A percentile compares a stretch with the other conserved stretches of the same genome.
These are phyloP conservation scores for Leucophenga montana DNA, from an alignment of 2,888 invertebrate genomes.

Conservation along the genomic window DNA sequence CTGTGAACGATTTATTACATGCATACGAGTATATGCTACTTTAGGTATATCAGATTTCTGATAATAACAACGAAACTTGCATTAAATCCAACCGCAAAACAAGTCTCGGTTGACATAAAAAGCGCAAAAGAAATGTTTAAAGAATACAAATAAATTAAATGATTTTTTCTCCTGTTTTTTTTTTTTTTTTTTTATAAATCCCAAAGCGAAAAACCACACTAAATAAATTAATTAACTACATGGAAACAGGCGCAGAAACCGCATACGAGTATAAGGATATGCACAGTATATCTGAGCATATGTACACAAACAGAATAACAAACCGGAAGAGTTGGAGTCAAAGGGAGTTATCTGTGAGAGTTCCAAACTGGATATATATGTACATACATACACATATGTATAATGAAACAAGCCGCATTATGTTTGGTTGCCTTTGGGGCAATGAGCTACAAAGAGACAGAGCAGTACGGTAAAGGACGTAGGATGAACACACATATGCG, in stretches of 20 bases:
- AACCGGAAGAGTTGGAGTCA: slow-evolving; percentile 55
- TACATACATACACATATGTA: slow-evolving; percentile 31
- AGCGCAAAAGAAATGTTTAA: slow-evolving; percentile 29
- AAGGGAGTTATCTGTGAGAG: slow-evolving; percentile 46
- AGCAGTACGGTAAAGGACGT: slow-evolving; percentile 12
- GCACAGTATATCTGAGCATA: slow-evolving; percentile 28
- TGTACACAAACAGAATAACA: slow-evolving; percentile 36
- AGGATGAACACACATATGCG: background rate
- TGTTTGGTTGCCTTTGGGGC: slow-evolving; percentile 24
- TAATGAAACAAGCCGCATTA: slow-evolving; percentile 27
- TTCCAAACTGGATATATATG: no score
- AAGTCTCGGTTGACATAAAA: slow-evolving; percentile 4
- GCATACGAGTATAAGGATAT: slow-evolving; percentile 9
- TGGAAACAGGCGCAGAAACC: slow-evolving; percentile 49
- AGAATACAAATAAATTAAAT: slow-evolving; percentile 32
- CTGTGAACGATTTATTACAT: no score
- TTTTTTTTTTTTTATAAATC: slow-evolving; percentile 45
- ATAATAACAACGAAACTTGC: slow-evolving; percentile 6
- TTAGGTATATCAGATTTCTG: no score
- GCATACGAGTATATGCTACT: no score
- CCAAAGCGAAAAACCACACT: slow-evolving; percentile 63
- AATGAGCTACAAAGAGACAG: background rate
- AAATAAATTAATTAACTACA: slow-evolving; percentile 69
- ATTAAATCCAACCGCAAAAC: slow-evolving; percentile 30
- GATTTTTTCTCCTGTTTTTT: no score